These are phyloP conservation scores for Paraplagusia blochii DNA, from an alignment of 2,113 vertebrate genomes.

Conservation along the genomic window DNA sequence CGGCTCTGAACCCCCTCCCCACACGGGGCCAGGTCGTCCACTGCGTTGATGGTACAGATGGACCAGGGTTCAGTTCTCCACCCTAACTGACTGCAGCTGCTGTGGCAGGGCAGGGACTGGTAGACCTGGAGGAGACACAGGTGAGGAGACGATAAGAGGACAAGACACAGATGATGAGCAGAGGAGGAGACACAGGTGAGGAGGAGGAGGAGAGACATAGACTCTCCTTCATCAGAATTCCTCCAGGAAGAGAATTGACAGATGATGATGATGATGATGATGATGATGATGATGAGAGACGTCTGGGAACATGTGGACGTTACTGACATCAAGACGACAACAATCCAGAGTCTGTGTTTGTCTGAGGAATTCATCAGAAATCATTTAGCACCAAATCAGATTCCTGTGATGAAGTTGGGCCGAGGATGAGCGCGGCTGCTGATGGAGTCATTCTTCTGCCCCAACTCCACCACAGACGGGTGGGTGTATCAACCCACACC, in stretches of 20 bases:
- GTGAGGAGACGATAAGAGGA: no score
- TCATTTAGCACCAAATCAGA: no score
- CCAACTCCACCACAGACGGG: no score
- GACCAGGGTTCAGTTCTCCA: constrained; percentile 91
- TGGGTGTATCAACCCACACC: constrained; percentile 31
- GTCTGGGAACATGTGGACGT: no score
- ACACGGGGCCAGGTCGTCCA: constrained; percentile 83
- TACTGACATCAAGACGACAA: no score
- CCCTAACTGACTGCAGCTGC: constrained; percentile 82
- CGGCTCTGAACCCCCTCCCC: constrained; percentile 91
- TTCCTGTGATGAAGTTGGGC: no score
- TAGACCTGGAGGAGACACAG: constrained; percentile 81
- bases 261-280: no score
- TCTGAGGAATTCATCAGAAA: constrained; percentile 1
- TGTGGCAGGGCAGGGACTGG: constrained; percentile 87
- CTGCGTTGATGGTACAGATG: constrained; percentile 86
- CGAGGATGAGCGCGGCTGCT: constrained; percentile 6
- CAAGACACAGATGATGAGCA: no score
- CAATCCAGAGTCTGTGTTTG: neutral
- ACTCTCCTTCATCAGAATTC: no score
- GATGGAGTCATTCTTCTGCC: neutral
- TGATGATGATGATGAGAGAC: no score
- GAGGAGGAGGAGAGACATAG: no score
- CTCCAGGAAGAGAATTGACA: no score
- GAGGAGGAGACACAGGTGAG: neutral